Evolutionary conservation across 2,113 vertebrate species (phyloP), one percentile per base, ranked within the genome.

Genomic region (Cinclus mexicanus): DNA sequence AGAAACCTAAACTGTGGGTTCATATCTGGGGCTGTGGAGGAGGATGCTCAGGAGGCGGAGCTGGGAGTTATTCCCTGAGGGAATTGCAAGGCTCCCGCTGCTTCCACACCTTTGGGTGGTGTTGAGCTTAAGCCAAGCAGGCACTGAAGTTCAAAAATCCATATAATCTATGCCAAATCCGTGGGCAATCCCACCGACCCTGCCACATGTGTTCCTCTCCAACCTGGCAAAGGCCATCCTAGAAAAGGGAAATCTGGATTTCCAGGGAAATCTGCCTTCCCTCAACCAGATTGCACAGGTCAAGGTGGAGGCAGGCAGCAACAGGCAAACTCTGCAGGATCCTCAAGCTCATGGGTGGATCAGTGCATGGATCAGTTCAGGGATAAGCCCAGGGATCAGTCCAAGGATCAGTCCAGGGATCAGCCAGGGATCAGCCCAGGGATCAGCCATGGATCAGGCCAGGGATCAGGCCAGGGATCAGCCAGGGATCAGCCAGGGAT

Each of bases 141-240:
- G 17, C 1, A 0, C 25, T 13, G 23, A 49, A 50, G 13, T 24
- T 47, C 33, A 57, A 59, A 70, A 83, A 8, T 46, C 22, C 26
- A 1, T 21, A 5, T 46, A 88, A 57, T 85, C 52, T 1, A 0
- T 20, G 20, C 25, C 53, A 57, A 24, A 61, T 33, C 29, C 46
- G 18, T 1, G 26, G 41, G 49, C 77, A 37, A 10, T 59, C 55
- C 63, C 57, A 31, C 9, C 0, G 1, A 20, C 8, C 31, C 22
- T 12, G 63, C 57, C 3, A 2, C n/a, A 15, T 0, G 0, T 7
- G 39, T 39, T 72, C 49, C 41, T 31, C 35, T 61, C 35, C 2
- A 81, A 26, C 7, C 20, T 78, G 84, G 47, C 60, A 46, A 33
- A 70, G 52, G 77, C 39, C 44, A 44, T 11, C 12, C 11, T 63